phyloP scores from a whole-genome alignment of 2,797 vertebrate species.

The Sardinella longiceps region DNA sequence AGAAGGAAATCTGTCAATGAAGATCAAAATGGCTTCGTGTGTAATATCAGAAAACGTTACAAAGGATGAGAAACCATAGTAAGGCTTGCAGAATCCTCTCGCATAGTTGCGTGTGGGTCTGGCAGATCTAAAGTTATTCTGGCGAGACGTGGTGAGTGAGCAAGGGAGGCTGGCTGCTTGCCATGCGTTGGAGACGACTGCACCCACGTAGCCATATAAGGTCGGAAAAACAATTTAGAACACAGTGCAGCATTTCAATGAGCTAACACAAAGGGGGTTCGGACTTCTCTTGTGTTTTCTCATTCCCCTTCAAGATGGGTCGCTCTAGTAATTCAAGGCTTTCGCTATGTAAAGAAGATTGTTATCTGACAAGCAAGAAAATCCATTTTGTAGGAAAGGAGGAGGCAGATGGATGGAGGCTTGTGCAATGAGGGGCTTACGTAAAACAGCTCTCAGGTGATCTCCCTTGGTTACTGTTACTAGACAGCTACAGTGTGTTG shows the following conservation, averaged over 20 bases:
- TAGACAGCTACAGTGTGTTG: slow-evolving; percentile 46
- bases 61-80: slow-evolving; percentile 43
- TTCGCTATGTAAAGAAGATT: slow-evolving; percentile 52
- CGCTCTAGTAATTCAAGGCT: slow-evolving; percentile 46
- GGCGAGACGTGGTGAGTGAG: slow-evolving; percentile 64
- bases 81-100: slow-evolving; percentile 36
- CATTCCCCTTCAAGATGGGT: slow-evolving; percentile 52
- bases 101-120: slow-evolving; percentile 43
- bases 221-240: slow-evolving; percentile 66
- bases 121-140: slow-evolving; percentile 45
- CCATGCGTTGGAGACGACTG: slow-evolving; percentile 57
- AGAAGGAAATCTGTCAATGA: slow-evolving; percentile 39
- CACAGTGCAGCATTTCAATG: slow-evolving; percentile 54
- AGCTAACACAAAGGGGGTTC: slow-evolving; percentile 56
- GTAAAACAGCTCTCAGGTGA: slow-evolving; percentile 47
- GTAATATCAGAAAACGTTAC: slow-evolving; percentile 30
- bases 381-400: slow-evolving; percentile 28
- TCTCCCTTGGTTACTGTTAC: slow-evolving; percentile 40
- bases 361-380: slow-evolving; percentile 23
- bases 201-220: slow-evolving; percentile 73
- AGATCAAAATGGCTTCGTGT: slow-evolving; percentile 34
- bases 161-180: slow-evolving; percentile 66
- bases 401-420: slow-evolving; percentile 31
- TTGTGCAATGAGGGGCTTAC: slow-evolving; percentile 40
- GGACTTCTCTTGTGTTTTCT: slow-evolving; percentile 44